Conservation (phyloP, 2,888 invertebrate species). For the Melieria omissa region DNA sequence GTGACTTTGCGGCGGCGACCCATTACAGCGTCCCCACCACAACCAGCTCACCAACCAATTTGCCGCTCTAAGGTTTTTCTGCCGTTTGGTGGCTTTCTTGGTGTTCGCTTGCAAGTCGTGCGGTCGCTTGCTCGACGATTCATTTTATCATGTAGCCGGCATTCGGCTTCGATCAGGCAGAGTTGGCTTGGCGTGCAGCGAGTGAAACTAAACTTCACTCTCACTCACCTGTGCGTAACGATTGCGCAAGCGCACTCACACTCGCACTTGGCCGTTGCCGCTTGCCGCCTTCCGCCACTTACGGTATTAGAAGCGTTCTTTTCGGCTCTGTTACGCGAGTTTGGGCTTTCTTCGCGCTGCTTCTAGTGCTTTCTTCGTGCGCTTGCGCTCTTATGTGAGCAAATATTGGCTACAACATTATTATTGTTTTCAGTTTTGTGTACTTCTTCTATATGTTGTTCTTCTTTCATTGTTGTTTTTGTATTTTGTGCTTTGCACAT, state of each 20-base stretch:
- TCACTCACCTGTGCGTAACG: conserved; percentile 51
- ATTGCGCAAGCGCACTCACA: conserved; percentile 11
- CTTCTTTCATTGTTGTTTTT: too few relatives aligned
- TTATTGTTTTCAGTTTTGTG: too few relatives aligned
- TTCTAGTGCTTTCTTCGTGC: too few relatives aligned
- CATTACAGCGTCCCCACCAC: conserved; percentile 7
- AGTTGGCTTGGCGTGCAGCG: conserved; percentile 38
- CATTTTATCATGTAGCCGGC: conserved; percentile 9
- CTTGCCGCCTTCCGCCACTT: too few relatives aligned
- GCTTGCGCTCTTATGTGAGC: too few relatives aligned
- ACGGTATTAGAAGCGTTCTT: conserved; percentile 18
- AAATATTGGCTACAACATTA: too few relatives aligned
- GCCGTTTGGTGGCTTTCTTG: background rate
- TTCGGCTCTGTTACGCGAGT: background rate
- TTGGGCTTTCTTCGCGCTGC: too few relatives aligned
- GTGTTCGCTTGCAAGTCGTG: too few relatives aligned
- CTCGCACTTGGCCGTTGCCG: background rate
- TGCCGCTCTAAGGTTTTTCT: conserved; percentile 4
- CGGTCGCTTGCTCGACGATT: too few relatives aligned
- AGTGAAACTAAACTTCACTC: conserved; percentile 56
- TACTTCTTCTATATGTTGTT: too few relatives aligned
- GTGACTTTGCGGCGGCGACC: too few relatives aligned
- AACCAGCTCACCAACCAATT: conserved; percentile 23
- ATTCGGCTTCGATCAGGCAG: background rate
- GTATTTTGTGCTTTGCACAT: too few relatives aligned